phyloP scores from a whole-genome alignment of 2,797 vertebrate genomes.

The Ceryle rudis region DNA sequence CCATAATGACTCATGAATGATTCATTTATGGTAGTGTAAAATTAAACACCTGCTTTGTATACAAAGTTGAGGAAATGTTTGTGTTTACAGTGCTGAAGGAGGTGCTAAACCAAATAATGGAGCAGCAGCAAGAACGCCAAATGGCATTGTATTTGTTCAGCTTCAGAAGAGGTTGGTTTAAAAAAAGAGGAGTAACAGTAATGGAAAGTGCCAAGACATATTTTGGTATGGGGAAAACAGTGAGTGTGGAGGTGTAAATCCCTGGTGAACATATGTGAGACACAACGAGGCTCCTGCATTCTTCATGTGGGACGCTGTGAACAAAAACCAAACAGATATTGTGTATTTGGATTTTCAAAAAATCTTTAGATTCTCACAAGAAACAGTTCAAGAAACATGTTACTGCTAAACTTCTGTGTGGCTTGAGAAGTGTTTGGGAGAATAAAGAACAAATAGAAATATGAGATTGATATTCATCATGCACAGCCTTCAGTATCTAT shows the following conservation, averaged over 20 bases:
- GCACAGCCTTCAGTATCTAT: background rate
- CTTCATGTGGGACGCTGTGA: background rate
- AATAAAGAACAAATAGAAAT: background rate
- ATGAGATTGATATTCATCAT: background rate
- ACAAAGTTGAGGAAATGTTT: background rate
- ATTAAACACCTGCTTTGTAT: background rate
- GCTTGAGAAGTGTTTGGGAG: background rate
- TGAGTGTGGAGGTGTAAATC: slow-evolving; percentile 18
- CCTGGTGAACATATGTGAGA: background rate
- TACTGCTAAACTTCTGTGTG: background rate
- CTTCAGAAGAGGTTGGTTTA: background rate
- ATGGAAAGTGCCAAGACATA: background rate
- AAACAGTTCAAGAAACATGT: background rate
- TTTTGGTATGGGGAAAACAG: background rate
- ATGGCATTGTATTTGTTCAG: background rate
- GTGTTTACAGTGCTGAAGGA: background rate
- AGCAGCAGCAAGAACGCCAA: background rate
- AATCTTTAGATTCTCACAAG: background rate
- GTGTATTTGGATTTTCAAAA: background rate
- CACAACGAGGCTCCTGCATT: background rate
- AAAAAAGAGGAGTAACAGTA: background rate
- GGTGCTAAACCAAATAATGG: background rate
- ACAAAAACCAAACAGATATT: background rate
- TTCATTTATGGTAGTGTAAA: slow-evolving; percentile 22
- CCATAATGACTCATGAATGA: background rate